Percentiles rank a stretch among this genome's conserved stretches.
Conservation (phyloP, 2,797 vertebrate genomes). For the Coluber constrictor region DNA sequence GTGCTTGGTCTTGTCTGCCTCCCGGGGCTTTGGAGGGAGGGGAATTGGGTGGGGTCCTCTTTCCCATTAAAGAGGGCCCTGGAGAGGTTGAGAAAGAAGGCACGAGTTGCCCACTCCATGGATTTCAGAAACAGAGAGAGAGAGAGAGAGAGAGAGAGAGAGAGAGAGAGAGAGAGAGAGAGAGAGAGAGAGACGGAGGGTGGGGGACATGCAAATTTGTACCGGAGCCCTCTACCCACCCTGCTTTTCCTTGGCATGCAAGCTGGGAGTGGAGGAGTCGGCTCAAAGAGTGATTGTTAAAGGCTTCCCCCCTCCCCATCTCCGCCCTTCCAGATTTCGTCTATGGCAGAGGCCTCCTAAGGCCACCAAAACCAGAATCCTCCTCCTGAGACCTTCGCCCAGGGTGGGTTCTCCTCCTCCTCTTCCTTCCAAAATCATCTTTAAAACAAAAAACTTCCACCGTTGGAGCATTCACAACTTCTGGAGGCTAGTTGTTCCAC, state of each 20-base stretch:
- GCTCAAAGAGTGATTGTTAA: constrained; percentile 8
- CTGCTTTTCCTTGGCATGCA: background rate
- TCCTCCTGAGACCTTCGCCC: background rate
- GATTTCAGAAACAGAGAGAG: background rate
- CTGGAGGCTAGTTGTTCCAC: background rate
- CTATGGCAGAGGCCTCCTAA: background rate
- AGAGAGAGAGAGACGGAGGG: too few relatives aligned
- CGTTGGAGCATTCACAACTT: background rate
- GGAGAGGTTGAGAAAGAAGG: constrained; percentile 13
- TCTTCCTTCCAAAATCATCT: background rate
- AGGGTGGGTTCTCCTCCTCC: background rate
- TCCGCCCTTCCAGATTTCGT: background rate
- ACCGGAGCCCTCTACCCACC: background rate
- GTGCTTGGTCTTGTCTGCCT: constrained; percentile 31
- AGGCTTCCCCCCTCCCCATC: background rate
- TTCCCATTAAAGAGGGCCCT: background rate
- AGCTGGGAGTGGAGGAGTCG: background rate
- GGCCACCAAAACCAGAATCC: background rate
- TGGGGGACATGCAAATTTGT: constrained; percentile 34
- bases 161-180: too few relatives aligned
- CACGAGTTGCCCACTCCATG: constrained; percentile 4
- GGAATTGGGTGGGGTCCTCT: constrained; percentile 15
- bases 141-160: too few relatives aligned
- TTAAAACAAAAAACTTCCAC: background rate
- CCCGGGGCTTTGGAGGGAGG: background rate